Conservation (phyloP, 1,140 invertebrate species). For the Antheraea pernyi region DNA sequence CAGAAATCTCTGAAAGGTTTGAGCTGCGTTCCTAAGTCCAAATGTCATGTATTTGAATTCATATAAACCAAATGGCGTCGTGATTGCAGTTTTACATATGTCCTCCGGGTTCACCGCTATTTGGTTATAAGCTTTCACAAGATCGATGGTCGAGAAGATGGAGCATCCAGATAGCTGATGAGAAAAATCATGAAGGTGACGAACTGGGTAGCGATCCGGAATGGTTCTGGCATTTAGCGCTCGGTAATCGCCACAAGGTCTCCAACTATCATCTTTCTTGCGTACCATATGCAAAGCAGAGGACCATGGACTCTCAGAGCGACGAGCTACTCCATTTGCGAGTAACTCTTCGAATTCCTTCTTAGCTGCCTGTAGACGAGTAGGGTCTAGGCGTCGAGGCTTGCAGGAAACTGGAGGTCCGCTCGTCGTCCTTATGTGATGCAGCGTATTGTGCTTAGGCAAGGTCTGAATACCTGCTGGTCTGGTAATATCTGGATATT, state of each 20-base stretch:
- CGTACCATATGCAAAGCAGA: neutral
- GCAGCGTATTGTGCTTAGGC: slow-evolving; percentile 7
- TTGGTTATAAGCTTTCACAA: slow-evolving; percentile 22
- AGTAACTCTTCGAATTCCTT: slow-evolving; percentile 6
- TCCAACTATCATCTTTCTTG: slow-evolving; percentile 10
- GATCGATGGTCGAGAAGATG: slow-evolving; percentile 23
- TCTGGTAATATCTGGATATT: slow-evolving; percentile 10
- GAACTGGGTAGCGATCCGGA: slow-evolving; percentile 17
- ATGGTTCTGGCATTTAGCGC: slow-evolving; percentile 7
- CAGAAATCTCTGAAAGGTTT: slow-evolving; percentile 24
- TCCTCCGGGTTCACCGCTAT: slow-evolving; percentile 16
- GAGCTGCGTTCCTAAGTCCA: slow-evolving; percentile 21
- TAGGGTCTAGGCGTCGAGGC: slow-evolving; percentile 8
- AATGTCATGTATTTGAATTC: slow-evolving; percentile 21
- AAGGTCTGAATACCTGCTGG: slow-evolving; percentile 10
- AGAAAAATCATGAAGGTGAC: slow-evolving; percentile 11
- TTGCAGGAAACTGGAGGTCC: slow-evolving; percentile 16
- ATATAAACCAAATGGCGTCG: slow-evolving; percentile 13
- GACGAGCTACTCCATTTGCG: neutral
- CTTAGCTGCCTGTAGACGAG: slow-evolving; percentile 11
- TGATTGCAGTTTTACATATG: slow-evolving; percentile 20
- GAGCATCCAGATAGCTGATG: neutral
- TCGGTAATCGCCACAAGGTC: slow-evolving; percentile 15
- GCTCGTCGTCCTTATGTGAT: slow-evolving; percentile 14
- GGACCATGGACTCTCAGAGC: neutral